Conservation (phyloP, 2,797 vertebrate species). For the Pangasius macronema region DNA sequence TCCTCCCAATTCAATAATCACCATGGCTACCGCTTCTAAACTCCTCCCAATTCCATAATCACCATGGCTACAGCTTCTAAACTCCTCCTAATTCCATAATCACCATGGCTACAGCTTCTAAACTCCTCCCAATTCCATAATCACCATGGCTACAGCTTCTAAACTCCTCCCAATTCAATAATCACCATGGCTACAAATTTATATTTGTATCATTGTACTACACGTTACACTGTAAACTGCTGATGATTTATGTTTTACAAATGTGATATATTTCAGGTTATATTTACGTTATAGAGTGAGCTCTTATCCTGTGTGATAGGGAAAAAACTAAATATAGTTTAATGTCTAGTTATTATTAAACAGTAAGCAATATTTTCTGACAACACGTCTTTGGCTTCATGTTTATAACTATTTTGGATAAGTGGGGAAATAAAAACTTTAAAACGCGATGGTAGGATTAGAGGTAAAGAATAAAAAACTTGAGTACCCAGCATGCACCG, state of each 20-base stretch:
- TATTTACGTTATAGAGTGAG: background rate
- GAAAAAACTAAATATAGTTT: background rate
- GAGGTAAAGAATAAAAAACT: background rate
- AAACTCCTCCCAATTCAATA: too few species aligned
- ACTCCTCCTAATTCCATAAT: too few species aligned
- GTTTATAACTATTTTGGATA: background rate
- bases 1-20: too few species aligned
- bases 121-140: too few species aligned
- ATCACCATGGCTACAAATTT: background rate
- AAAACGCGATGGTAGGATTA: background rate
- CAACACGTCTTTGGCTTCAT: background rate
- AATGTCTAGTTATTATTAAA: background rate
- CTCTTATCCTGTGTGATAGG: background rate
- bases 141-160: too few species aligned
- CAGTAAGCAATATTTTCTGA: background rate
- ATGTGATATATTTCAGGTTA: background rate
- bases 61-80: too few species aligned
- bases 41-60: too few species aligned
- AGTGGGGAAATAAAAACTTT: background rate
- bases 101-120: too few species aligned
- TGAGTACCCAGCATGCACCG: background rate
- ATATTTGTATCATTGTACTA: background rate
- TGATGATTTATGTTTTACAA: background rate
- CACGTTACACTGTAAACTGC: background rate
- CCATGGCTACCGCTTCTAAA: too few species aligned